These are phyloP conservation scores for Taphrorychus bicolor DNA, from an alignment of 2,888 invertebrate species.

Conservation along the genomic window DNA sequence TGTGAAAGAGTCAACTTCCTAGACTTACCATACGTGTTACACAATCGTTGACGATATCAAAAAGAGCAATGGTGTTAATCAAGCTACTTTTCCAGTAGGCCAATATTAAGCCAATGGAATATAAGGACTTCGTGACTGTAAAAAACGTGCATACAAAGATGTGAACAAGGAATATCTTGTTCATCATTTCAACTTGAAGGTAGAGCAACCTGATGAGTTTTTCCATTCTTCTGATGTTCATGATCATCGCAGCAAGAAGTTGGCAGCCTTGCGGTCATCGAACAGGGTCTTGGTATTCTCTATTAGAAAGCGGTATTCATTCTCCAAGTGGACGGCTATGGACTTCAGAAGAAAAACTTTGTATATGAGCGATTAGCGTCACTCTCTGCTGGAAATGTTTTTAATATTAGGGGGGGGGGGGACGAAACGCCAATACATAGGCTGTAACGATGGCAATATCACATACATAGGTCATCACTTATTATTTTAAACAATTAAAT, in stretches of 20 bases:
- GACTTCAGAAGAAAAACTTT: conserved; percentile 5
- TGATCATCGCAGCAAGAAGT: conserved; percentile 9
- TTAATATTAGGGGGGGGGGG: no score
- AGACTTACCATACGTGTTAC: conserved; percentile 15
- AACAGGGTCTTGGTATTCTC: neutral
- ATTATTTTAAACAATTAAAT: no score
- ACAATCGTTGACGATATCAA: conserved; percentile 6
- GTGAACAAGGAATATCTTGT: conserved; percentile 27
- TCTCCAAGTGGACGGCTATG: conserved; percentile 8
- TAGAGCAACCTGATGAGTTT: conserved; percentile 23
- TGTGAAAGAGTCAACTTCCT: neutral
- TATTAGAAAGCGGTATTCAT: conserved; percentile 14
- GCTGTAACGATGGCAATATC: no score
- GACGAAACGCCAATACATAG: no score
- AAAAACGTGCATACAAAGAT: conserved; percentile 24
- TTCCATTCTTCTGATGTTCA: conserved; percentile 23
- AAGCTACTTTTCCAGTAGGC: neutral
- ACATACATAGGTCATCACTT: no score
- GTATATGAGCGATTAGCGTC: conserved; percentile 17
- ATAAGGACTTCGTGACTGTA: conserved; percentile 20
- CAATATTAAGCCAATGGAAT: conserved; percentile 18
- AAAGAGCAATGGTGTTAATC: neutral
- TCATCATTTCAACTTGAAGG: conserved; percentile 14
- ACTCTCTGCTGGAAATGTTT: neutral
- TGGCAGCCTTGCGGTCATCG: neutral